These are phyloP conservation scores for Crotophaga sulcirostris DNA, from an alignment of 2,113 vertebrate genomes.

Conservation along the genomic window DNA sequence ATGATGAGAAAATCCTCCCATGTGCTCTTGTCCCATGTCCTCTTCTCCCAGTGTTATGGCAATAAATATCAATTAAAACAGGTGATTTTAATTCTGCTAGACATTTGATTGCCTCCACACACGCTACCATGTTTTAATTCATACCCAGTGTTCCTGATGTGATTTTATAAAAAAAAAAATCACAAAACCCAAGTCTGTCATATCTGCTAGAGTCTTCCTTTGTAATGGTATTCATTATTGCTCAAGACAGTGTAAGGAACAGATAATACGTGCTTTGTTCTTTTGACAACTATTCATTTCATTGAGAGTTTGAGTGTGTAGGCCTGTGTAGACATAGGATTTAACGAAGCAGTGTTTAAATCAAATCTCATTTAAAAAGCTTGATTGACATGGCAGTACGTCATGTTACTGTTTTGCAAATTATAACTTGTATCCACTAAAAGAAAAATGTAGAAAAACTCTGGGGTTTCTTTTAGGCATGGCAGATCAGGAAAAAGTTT, in stretches of 20 bases:
- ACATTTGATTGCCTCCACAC: neutral
- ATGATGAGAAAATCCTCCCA: neutral
- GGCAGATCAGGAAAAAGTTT: neutral
- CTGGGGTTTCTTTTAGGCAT: neutral
- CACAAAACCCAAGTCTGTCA: neutral
- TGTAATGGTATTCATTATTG: slow-evolving; percentile 6
- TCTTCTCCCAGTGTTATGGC: neutral
- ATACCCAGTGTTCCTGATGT: neutral
- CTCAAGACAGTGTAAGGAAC: slow-evolving; percentile 14
- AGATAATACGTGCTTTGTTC: slow-evolving; percentile 43
- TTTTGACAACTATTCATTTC: slow-evolving; percentile 68
- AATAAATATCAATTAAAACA: neutral
- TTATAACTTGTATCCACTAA: neutral
- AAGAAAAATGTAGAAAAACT: neutral
- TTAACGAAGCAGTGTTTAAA: slow-evolving; percentile 37
- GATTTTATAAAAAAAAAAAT: neutral
- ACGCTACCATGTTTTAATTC: neutral
- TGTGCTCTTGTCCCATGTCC: neutral
- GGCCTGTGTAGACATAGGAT: slow-evolving; percentile 19
- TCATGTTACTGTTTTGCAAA: neutral
- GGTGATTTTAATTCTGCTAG: neutral
- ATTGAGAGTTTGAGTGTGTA: neutral
- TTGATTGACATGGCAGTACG: neutral
- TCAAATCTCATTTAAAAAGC: neutral
- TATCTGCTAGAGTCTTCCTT: neutral